Base-by-base conservation (phyloP, 2,797 vertebrate species). In the Hipposideros larvatus region DNA sequence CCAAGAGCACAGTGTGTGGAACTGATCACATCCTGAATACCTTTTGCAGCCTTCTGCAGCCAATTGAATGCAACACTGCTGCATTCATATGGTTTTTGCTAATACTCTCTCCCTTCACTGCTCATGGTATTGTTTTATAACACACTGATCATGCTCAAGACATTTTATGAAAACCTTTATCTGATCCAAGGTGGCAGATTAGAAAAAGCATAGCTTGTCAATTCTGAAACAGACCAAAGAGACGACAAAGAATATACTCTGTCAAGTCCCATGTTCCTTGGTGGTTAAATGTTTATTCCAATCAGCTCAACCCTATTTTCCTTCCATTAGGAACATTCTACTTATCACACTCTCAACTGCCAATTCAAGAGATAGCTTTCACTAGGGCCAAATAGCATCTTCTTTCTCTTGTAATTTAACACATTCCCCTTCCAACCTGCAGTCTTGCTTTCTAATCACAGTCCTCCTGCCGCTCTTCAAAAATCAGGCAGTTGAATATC, bases 1-100 rank as follows among this genome's bases (percentile, higher is more conserved):
- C 80, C 73, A 86, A 85, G 55, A 96, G 97, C 31, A 61, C 6
- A 43, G 2, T 31, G 26, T 94, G 31, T 95, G 53, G 82, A 96
- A 91, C 59, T 13, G 34, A 91, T 83, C 70, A 11, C 24, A 97
- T 59, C 28, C 41, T 61, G 7, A 78, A 63, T 53, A 92, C 63
- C 28, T 34, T 88, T 95, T 37, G 51, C 41, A 88, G 65, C 46
- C 26, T 71, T 85, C 61, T 84, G 43, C 31, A 97, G 70, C 34
- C 65, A 86, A 66, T 4, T 71, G 24, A 88, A 84, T 4, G 2
- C 68, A 31, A 43, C 68, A 46, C 19, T 41, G 34, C 71, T 80
- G 28, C 4, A 82, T 53, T 48, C 28, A 2, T 79, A 41, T 1
- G 2, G 53, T 95, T 96, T 96, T 82, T 95, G 48, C n/a, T 82